Base-by-base conservation (phyloP, 2,888 invertebrate species). In the Drosophila anceps region DNA sequence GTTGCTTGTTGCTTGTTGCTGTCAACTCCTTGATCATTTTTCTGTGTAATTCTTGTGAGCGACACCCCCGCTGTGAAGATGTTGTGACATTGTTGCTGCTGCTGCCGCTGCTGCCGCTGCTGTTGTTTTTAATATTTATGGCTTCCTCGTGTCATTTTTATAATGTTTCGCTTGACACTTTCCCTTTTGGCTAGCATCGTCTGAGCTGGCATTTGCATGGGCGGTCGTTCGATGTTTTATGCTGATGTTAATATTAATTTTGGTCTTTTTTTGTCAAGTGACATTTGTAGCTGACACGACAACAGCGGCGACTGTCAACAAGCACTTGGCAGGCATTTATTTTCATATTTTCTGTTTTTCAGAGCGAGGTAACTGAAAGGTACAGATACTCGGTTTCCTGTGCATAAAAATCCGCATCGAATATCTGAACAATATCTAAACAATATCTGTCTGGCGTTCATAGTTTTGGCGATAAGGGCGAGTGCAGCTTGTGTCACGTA, bases 121-220 rank as follows among this genome's bases (percentile, higher is more conserved):
- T 46, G 46, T 89, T 81, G 76, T 76, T 79, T 91, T 81, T 65
- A 73, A 86, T 88, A 91, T 91, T 92, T 92, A 91, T 91, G 91
- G 91, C 91, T 91, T 92, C 92, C 91, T 90, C 82, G 83, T 90
- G 92, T 91, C 92, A 91, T 87, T 91, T 92, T 92, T 84, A 84
- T 90, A 91, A 90, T 92, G 88, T 90, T 90, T 85, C 87, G 78
- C 90, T 90, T 91, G 92, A 91, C 92, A 91, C 92, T 88, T 88
- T 92, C 90, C 88, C 82, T 84, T 20, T 73, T 69, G 76, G 67
- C 81, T 71, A 82, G 76, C 90, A 82, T 85, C 90, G 82, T 85
- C 83, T 89, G 76, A 88, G n/a, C 48, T 27, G 48, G 48, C 86
- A 83, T 73, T 81, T 2, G 78, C 78, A 84, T 76, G 76, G 68